Percentiles rank a stretch among this genome's conserved stretches.
phyloP scores from a whole-genome alignment of 2,888 invertebrate species.

The Macrophya annulata region DNA sequence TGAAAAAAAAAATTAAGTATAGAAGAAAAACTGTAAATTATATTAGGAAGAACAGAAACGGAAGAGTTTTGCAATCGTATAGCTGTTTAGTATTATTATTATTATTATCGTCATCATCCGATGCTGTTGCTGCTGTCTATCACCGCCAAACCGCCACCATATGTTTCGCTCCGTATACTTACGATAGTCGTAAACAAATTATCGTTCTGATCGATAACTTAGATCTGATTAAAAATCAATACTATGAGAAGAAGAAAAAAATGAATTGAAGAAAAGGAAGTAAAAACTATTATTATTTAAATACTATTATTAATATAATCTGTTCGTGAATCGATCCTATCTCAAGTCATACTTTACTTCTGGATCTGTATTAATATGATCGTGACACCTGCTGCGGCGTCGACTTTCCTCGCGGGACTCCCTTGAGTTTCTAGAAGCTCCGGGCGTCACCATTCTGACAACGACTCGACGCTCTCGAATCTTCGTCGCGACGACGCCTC shows the following conservation, averaged over 20 bases:
- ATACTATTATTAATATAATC: neutral
- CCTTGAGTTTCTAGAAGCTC: neutral
- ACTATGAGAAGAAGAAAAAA: too few relatives aligned
- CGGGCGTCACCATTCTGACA: neutral
- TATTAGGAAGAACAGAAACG: too few relatives aligned
- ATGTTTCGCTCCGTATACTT: neutral
- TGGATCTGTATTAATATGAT: neutral
- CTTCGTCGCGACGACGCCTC: neutral
- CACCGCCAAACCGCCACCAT: neutral
- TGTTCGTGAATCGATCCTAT: neutral
- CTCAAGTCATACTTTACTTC: slow-evolving; percentile 1
- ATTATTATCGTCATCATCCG: neutral
- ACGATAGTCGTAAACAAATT: neutral
- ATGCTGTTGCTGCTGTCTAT: neutral
- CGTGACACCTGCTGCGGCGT: slow-evolving; percentile 6
- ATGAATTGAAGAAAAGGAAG: too few relatives aligned
- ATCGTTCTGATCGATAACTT: too few relatives aligned
- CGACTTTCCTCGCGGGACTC: neutral
- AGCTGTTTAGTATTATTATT: neutral
- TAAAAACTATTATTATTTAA: neutral
- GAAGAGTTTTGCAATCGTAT: neutral
- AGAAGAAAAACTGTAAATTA: neutral
- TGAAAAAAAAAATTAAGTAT: neutral
- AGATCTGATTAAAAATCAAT: neutral
- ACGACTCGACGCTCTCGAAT: neutral